Conservation (phyloP, 2,797 vertebrate genomes). For the Artibeus lituratus region DNA sequence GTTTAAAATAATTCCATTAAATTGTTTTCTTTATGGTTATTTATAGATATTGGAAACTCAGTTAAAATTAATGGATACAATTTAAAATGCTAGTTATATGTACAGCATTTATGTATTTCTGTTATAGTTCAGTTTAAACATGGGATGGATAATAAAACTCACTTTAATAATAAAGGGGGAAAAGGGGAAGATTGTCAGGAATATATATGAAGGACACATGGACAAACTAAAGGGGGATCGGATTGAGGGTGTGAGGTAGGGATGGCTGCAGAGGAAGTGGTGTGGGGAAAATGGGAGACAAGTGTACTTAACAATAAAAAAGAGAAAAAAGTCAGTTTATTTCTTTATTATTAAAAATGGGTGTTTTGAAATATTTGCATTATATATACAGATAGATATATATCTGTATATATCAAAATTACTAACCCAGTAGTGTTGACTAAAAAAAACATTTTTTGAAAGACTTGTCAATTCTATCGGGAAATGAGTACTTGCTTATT, state of each 20-base stretch:
- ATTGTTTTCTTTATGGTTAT: background rate
- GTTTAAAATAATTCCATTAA: background rate
- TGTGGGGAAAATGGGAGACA: too few species aligned
- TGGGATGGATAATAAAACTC: background rate
- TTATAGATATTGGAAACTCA: background rate
- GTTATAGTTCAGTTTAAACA: background rate
- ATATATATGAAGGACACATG: too few species aligned
- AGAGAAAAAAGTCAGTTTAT: background rate
- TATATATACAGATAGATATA: background rate
- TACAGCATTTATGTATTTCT: background rate
- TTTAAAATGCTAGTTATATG: background rate
- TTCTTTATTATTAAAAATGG: slow-evolving; percentile 12
- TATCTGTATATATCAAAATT: slow-evolving; percentile 46
- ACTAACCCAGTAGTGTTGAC: slow-evolving; percentile 48
- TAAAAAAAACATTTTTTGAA: slow-evolving; percentile 57
- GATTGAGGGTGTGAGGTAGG: too few species aligned
- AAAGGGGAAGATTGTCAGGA: too few species aligned
- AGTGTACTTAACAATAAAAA: too few species aligned
- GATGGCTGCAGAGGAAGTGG: too few species aligned
- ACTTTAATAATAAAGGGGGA: background rate
- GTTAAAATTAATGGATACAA: background rate
- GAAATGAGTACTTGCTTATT: slow-evolving; percentile 71
- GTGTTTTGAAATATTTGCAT: background rate
- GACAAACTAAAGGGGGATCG: too few species aligned
- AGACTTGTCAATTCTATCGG: slow-evolving; percentile 62